Conservation (phyloP, 2,797 vertebrate species). For the Tarsius wallacei region DNA sequence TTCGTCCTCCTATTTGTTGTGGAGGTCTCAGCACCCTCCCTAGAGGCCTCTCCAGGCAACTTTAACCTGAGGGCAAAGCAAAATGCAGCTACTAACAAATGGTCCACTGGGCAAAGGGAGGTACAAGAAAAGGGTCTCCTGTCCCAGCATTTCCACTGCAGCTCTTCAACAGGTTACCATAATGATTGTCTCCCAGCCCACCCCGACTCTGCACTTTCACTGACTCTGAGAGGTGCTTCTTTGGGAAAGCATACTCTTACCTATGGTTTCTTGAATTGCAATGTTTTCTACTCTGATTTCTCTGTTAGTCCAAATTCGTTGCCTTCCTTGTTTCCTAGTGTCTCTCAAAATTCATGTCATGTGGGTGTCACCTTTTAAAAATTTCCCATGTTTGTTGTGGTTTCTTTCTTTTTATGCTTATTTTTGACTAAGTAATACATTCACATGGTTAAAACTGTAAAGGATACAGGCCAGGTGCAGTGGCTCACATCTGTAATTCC, state of each 20-base stretch:
- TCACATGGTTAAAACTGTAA: slow-evolving; percentile 18
- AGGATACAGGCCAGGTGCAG: background rate
- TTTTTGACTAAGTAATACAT: slow-evolving; percentile 42
- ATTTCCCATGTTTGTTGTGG: background rate
- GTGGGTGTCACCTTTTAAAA: slow-evolving; percentile 46
- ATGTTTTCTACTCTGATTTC: slow-evolving; percentile 30
- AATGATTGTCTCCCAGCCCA: background rate
- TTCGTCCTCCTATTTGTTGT: slow-evolving; percentile 23
- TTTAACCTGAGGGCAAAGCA: slow-evolving; percentile 38
- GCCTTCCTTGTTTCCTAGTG: slow-evolving; percentile 25
- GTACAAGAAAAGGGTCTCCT: background rate
- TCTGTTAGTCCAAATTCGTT: slow-evolving; percentile 8
- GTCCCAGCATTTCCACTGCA: background rate
- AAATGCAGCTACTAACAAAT: slow-evolving; percentile 5
- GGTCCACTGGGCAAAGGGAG: background rate
- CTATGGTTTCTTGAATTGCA: slow-evolving; percentile 7
- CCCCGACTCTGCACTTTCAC: background rate
- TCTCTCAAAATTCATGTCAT: slow-evolving; percentile 16
- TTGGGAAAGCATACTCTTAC: slow-evolving; percentile 5
- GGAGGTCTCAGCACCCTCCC: background rate
- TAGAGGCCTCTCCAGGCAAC: background rate
- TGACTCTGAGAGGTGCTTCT: background rate
- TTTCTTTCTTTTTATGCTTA: slow-evolving; percentile 54
- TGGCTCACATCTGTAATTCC: background rate
- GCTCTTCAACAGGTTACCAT: background rate